These are phyloP conservation scores for Chloroceryle amazona DNA, from an alignment of 2,797 vertebrate genomes.

Conservation along the genomic window DNA sequence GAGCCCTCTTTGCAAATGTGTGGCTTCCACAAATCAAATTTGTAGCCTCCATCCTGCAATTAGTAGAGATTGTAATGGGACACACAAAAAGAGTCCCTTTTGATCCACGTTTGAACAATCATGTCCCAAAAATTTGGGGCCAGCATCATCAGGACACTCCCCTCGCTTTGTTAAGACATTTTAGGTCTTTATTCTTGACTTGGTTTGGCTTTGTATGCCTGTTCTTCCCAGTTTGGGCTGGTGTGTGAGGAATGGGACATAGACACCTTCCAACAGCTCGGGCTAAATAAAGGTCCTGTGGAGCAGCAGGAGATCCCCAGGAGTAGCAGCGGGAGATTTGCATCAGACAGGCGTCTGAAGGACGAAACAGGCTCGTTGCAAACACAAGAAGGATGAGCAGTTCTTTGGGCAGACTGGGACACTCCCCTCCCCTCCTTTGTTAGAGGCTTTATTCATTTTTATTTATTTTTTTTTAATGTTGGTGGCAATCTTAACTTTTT, in stretches of 20 bases:
- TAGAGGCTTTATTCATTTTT: background rate
- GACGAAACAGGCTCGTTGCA: background rate
- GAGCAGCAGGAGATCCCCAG: background rate
- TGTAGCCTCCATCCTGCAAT: background rate
- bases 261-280: background rate
- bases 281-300: background rate
- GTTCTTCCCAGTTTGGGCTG: background rate
- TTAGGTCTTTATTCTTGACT: background rate
- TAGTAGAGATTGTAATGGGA: background rate
- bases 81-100: background rate
- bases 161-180: accelerated
- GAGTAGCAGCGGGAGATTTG: accelerated
- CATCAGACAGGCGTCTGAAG: background rate
- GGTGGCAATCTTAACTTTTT: background rate
- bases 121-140: background rate
- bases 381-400: accelerated
- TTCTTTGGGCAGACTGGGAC: background rate
- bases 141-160: accelerated
- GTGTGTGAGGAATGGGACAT: background rate
- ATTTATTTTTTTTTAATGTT: background rate
- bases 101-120: background rate
- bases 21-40: background rate
- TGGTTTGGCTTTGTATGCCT: background rate
- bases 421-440: background rate
- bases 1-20: background rate